A percentile compares a stretch with the other conserved stretches of the same genome.
Evolutionary conservation across 2,797 vertebrate genomes (phyloP).

Genomic region (Hafferia zeledoni): DNA sequence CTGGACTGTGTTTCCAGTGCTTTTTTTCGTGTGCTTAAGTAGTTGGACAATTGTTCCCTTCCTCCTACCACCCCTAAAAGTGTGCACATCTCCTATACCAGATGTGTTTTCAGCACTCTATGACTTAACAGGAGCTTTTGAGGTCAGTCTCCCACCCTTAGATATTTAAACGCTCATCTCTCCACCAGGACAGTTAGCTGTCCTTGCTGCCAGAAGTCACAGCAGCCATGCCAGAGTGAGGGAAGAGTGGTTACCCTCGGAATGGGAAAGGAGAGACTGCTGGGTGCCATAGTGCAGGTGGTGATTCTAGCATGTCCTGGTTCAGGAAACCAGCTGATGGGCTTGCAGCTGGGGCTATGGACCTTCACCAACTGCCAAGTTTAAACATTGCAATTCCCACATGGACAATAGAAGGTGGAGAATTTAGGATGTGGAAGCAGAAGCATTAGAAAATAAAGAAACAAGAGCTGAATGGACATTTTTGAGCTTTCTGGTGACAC

Average conservation of each 20-base stretch:
- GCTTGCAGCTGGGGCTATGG: not conserved
- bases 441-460: not conserved
- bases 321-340: not conserved
- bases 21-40: not conserved
- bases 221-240: accelerated
- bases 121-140: not conserved
- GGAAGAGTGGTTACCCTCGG: not conserved
- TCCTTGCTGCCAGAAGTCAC: not conserved
- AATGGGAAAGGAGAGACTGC: not conserved
- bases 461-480: not conserved
- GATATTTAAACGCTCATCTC: not conserved
- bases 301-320: not conserved
- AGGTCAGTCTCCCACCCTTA: not conserved
- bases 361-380: not conserved
- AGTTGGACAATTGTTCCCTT: not conserved
- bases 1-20: not conserved
- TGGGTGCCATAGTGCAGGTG: not conserved
- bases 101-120: not conserved
- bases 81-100: accelerated
- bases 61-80: not conserved
- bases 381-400: not conserved
- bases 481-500: not conserved
- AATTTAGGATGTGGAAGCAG: not conserved
- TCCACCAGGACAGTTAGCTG: not conserved
- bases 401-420: not conserved